These are phyloP conservation scores for Epirrhoe tristata DNA, from an alignment of 2,888 invertebrate species.

Conservation along the genomic window DNA sequence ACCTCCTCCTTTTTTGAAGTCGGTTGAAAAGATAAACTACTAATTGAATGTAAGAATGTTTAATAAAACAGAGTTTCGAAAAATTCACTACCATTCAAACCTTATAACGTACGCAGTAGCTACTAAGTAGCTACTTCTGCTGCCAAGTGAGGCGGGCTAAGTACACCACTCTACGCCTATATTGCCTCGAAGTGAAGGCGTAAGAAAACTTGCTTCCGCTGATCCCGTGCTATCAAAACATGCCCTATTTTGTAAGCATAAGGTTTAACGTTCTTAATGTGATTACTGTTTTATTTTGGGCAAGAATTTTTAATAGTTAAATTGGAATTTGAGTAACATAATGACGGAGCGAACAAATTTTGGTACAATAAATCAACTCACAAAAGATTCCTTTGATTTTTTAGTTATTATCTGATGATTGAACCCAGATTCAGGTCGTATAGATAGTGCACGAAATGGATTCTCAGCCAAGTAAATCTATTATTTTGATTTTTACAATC, in stretches of 20 bases:
- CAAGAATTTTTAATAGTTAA: too few species aligned
- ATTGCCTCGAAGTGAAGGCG: slow-evolving; percentile 48
- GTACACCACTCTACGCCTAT: slow-evolving; percentile 58
- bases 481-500: too few species aligned
- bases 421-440: not conserved
- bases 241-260: slow-evolving; percentile 39
- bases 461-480: too few species aligned
- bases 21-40: too few species aligned
- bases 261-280: not conserved
- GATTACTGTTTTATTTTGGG: not conserved
- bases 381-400: too few species aligned
- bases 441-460: not conserved
- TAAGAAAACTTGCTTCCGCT: slow-evolving; percentile 55
- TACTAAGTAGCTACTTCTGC: slow-evolving; percentile 53
- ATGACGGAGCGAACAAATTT: too few species aligned
- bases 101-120: slow-evolving; percentile 33
- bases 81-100: slow-evolving; percentile 28
- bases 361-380: too few species aligned
- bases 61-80: not conserved
- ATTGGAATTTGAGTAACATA: too few species aligned
- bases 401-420: too few species aligned
- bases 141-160: slow-evolving; percentile 56
- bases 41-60: not conserved
- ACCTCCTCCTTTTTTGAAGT: too few species aligned
- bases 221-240: slow-evolving; percentile 58